A percentile compares a stretch with the other conserved stretches of the same genome.
Conservation (phyloP, 2,113 vertebrate species). For the Cinclus mexicanus region DNA sequence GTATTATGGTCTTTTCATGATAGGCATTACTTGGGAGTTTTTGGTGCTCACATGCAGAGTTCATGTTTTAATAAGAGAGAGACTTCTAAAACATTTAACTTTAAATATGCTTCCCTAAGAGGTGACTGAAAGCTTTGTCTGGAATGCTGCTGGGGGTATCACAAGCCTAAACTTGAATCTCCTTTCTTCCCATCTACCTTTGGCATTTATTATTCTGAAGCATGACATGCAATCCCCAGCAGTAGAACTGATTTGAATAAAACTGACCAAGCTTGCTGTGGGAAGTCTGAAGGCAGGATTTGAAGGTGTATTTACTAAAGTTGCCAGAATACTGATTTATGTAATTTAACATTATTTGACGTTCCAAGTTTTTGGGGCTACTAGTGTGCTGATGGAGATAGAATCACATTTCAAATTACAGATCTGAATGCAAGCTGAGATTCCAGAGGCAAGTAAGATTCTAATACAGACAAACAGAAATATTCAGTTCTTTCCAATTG, state of each 20-base stretch:
- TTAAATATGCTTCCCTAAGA: neutral
- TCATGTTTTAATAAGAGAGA: neutral
- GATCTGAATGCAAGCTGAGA: neutral
- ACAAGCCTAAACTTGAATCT: conserved; percentile 6
- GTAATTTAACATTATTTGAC: neutral
- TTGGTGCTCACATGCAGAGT: neutral
- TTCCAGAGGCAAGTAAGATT: neutral
- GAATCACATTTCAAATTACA: neutral
- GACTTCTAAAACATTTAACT: neutral
- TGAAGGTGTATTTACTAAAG: neutral
- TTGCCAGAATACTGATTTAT: neutral
- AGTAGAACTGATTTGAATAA: neutral
- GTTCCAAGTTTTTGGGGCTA: neutral
- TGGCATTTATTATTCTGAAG: neutral
- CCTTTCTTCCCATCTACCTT: neutral
- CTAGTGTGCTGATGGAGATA: neutral
- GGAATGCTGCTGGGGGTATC: conserved; percentile 50
- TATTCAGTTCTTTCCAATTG: neutral
- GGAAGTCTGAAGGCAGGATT: neutral
- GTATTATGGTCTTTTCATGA: neutral
- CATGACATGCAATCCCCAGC: neutral
- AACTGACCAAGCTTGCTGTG: neutral
- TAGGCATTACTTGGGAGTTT: neutral
- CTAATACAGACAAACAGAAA: neutral
- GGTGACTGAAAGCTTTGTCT: neutral